Evolutionary conservation across 2,888 invertebrate genomes (phyloP).

Genomic region (Molanna angustata): DNA sequence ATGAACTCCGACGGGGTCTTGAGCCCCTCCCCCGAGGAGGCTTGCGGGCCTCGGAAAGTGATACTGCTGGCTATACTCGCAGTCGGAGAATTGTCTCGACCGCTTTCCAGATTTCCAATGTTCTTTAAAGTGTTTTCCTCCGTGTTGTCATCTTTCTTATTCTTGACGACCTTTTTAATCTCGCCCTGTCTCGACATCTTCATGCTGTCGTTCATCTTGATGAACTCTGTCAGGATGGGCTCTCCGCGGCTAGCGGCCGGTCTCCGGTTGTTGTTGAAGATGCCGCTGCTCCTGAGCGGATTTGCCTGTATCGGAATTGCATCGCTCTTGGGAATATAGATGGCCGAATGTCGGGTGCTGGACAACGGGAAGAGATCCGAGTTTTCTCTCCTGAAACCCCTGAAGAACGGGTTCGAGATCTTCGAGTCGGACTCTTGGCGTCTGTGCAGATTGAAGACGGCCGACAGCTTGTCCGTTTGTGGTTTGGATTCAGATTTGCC

Average conservation of each 20-base stretch:
- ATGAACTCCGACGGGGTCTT: conserved; percentile 37
- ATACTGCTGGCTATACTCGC: conserved; percentile 42
- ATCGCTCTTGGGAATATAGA: conserved; percentile 59
- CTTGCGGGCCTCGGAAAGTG: conserved; percentile 35
- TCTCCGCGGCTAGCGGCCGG: conserved; percentile 64
- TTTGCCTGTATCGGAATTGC: conserved; percentile 42
- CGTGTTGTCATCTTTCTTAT: conserved; percentile 35
- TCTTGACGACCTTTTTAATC: conserved; percentile 40
- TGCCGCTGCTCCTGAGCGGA: conserved; percentile 64
- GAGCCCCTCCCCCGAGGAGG: conserved; percentile 11
- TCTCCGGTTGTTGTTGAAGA: conserved; percentile 65
- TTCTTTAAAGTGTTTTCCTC: conserved; percentile 46
- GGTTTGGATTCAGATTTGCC: conserved; percentile 45
- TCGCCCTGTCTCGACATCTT: conserved; percentile 49
- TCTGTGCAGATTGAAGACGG: conserved; percentile 58
- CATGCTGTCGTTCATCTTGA: conserved; percentile 56
- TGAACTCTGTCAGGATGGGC: conserved; percentile 69
- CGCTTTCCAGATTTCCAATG: conserved; percentile 47
- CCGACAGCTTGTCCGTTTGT: conserved; percentile 49
- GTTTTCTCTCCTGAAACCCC: conserved; percentile 79
- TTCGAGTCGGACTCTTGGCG: conserved; percentile 73
- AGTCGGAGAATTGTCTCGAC: conserved; percentile 47
- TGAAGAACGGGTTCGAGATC: conserved; percentile 68
- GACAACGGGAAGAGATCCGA: conserved; percentile 79
- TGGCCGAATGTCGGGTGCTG: conserved; percentile 72